Base-by-base conservation (phyloP, 2,113 vertebrate genomes). In the Dissostichus mawsoni region DNA sequence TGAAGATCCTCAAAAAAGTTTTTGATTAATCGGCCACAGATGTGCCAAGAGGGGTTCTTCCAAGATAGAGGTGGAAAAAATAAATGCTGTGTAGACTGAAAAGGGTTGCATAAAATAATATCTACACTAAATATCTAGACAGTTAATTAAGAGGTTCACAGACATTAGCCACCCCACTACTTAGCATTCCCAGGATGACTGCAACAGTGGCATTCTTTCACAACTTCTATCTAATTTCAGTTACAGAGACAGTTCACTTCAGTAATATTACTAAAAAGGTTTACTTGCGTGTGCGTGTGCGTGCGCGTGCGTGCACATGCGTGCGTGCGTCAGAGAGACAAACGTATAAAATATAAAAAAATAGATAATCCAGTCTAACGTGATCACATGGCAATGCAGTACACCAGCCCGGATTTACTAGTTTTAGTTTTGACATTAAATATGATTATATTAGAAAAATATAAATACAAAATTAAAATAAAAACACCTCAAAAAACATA, bases 21-120 rank as follows among this genome's bases (percentile, higher is more conserved):
- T 88, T 78, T 89, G 79, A 92, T 93, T 92, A 90, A 93, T 92
- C 74, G 86, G 67, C 74, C 61, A 83, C 83, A 90, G 78, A 90
- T 91, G 89, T 3, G 14, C 78, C 84, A 84, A 81, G 80, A 90
- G 64, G 73, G 81, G 78, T 84, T 88, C 85, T 91, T 94, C 76
- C 77, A 90, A 90, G 76, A 89, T 69, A 85, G 86, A 87, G 80
- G 88, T 88, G 56, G 88, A 72, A 81, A 89, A 87, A 67, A 51
- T 48, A 69, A 80, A 76, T 85, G 90, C 93, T 87, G 86, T 85
- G 87, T 92, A 82, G 53, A 90, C 87, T 91, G 78, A 94, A 93
- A 91, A 74, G 65, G 79, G 41, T 69, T 76, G 74, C 78, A 90
- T 89, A 80, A 92, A 93, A 89, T 83, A 90, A 85, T 90, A 89